A percentile compares a stretch with the other conserved stretches of the same genome.
phyloP scores from a whole-genome alignment of 2,797 vertebrate genomes.

The Enteromius argenteus region DNA sequence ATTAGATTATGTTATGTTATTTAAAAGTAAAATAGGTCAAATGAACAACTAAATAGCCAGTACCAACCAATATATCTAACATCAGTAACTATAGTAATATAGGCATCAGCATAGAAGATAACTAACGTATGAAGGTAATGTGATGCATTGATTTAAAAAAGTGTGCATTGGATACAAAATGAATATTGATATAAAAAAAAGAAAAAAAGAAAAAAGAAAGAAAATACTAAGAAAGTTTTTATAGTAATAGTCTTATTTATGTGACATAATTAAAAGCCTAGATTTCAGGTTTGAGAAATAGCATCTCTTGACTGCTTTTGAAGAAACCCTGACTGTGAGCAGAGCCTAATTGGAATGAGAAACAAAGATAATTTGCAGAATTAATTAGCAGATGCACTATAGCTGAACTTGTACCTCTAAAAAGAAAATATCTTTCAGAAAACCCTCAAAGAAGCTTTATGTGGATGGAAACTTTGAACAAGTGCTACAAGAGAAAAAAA shows the following conservation, averaged over 20 bases:
- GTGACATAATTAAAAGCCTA: not conserved
- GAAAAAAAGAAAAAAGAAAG: not conserved
- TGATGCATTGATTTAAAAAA: too few species aligned
- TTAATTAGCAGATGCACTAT: conserved; percentile 19
- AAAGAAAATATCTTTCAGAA: not conserved
- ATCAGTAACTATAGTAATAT: too few species aligned
- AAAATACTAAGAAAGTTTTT: not conserved
- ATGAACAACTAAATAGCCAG: not conserved
- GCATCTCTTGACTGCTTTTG: not conserved
- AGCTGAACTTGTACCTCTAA: not conserved
- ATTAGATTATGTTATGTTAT: too few species aligned
- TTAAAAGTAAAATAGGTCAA: not conserved
- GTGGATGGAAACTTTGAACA: conserved; percentile 10
- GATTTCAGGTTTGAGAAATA: not conserved
- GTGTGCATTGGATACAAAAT: too few species aligned
- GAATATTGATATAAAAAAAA: too few species aligned
- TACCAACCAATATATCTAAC: not conserved
- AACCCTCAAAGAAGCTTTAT: not conserved
- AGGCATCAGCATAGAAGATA: not conserved
- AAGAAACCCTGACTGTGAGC: not conserved
- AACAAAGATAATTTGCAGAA: not conserved
- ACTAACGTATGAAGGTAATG: too few species aligned
- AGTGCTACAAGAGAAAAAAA: not conserved
- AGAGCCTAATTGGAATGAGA: not conserved
- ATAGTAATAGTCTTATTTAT: not conserved